Evolutionary conservation across 2,797 vertebrate genomes (phyloP).

Genomic region (Danionella dracula): DNA sequence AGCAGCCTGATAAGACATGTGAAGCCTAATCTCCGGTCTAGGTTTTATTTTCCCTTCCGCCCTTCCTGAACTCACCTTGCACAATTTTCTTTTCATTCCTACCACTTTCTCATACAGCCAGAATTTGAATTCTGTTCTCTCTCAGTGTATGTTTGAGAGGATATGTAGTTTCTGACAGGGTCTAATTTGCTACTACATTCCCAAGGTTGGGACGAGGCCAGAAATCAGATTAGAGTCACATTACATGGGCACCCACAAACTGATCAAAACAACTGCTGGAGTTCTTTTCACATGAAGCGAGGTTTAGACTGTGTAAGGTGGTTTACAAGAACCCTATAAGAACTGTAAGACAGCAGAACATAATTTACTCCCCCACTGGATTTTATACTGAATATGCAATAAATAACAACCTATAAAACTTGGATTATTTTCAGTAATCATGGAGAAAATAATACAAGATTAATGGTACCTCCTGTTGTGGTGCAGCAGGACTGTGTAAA

Average conservation of each 20-base stretch:
- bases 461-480: slow-evolving; percentile 72
- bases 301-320: no score
- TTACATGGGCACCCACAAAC: slow-evolving; percentile 23
- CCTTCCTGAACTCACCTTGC: no score
- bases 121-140: background rate
- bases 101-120: background rate
- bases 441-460: background rate
- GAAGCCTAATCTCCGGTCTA: background rate
- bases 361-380: no score
- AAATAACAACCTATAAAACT: background rate
- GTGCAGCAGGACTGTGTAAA: slow-evolving; percentile 73
- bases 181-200: slow-evolving; percentile 18
- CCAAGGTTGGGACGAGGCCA: background rate
- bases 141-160: slow-evolving; percentile 6
- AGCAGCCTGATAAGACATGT: background rate
- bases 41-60: background rate
- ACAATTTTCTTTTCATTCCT: background rate
- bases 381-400: background rate
- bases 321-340: no score
- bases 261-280: background rate
- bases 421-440: background rate
- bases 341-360: no score
- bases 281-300: no score
- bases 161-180: background rate
- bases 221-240: slow-evolving; percentile 28